Conservation (phyloP, 2,797 vertebrate genomes). For the Siniperca scherzeri region DNA sequence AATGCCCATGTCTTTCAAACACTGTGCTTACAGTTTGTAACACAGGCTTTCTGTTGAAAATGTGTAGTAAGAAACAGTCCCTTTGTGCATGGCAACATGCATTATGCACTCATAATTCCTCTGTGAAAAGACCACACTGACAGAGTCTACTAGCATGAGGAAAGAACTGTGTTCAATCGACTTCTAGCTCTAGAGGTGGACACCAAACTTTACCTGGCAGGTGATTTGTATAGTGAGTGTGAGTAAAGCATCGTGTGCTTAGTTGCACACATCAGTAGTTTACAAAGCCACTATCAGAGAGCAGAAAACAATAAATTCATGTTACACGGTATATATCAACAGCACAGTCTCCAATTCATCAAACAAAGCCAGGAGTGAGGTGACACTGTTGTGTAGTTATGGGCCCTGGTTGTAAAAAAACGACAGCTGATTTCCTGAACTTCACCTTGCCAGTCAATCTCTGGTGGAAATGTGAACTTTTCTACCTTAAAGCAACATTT, state of each 20-base stretch:
- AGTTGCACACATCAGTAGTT: not conserved
- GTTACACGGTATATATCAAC: not conserved
- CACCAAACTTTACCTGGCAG: not conserved
- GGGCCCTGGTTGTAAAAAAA: constrained; percentile 16
- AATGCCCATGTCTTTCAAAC: too few relatives aligned
- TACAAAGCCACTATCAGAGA: not conserved
- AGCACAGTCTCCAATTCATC: constrained; percentile 17
- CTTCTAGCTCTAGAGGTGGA: not conserved
- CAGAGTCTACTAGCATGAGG: not conserved
- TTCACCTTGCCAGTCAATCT: not conserved
- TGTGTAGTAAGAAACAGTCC: not conserved
- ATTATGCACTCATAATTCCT: not conserved
- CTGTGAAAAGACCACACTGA: not conserved
- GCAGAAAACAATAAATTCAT: not conserved
- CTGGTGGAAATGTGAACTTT: not conserved
- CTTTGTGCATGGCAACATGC: not conserved
- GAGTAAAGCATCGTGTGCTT: not conserved
- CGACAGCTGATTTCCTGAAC: constrained; percentile 47
- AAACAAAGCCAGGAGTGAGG: constrained; percentile 1
- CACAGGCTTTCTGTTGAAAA: not conserved
- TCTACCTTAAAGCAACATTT: constrained; percentile 5
- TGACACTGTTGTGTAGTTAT: not conserved
- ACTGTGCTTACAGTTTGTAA: too few relatives aligned
- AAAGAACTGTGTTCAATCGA: not conserved
- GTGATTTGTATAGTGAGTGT: not conserved